Conservation (phyloP, 2,888 invertebrate genomes). For the Caenorhabditis sp. region DNA sequence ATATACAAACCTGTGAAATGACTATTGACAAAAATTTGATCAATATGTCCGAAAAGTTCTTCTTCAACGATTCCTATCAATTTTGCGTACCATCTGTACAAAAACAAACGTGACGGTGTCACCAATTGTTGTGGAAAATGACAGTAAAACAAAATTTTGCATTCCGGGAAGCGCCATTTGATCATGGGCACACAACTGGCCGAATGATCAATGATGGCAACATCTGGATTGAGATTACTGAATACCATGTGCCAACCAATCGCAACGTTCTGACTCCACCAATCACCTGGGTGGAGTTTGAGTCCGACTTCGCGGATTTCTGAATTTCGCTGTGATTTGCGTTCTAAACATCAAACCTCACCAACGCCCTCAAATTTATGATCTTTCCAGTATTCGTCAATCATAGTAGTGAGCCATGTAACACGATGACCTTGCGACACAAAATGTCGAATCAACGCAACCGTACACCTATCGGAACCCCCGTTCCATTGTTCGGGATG, state of each 20-base stretch:
- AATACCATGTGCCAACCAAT: slow-evolving; percentile 65
- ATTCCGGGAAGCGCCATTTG: slow-evolving; percentile 68
- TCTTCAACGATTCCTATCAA: slow-evolving; percentile 70
- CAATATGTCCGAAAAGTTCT: slow-evolving; percentile 73
- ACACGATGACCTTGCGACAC: slow-evolving; percentile 57
- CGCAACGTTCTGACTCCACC: slow-evolving; percentile 69
- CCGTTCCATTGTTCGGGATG: slow-evolving; percentile 71
- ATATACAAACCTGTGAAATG: no score
- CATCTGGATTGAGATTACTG: slow-evolving; percentile 63
- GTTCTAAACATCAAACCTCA: slow-evolving; percentile 22
- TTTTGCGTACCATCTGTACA: slow-evolving; percentile 69
- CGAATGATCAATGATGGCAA: slow-evolving; percentile 68
- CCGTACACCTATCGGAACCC: slow-evolving; percentile 69
- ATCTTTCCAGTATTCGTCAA: slow-evolving; percentile 68
- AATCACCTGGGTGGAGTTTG: slow-evolving; percentile 69
- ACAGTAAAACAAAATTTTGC: slow-evolving; percentile 68
- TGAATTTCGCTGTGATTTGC: slow-evolving; percentile 16
- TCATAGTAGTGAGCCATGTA: slow-evolving; percentile 70
- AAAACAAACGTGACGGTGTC: slow-evolving; percentile 67
- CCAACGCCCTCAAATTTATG: slow-evolving; percentile 67
- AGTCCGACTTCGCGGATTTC: slow-evolving; percentile 64
- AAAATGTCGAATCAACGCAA: slow-evolving; percentile 68
- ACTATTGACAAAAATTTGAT: slow-evolving; percentile 74
- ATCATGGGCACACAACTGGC: slow-evolving; percentile 69
- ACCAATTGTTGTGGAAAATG: slow-evolving; percentile 70